Evolutionary conservation across 2,113 vertebrate genomes (phyloP).

Genomic region (Zeus faber): DNA sequence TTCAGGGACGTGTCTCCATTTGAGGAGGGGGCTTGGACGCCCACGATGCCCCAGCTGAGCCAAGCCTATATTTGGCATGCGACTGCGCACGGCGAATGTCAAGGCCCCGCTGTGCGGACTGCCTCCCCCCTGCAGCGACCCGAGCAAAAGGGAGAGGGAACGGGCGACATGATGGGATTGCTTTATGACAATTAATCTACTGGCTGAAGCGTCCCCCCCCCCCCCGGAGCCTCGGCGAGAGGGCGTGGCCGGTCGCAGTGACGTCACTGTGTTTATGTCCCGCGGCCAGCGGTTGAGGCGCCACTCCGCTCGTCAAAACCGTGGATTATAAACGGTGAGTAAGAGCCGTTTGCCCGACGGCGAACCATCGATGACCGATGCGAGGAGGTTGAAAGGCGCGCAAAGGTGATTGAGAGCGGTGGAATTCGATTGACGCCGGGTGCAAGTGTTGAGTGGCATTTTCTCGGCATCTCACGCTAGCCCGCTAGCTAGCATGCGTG

Average conservation of each 20-base stretch:
- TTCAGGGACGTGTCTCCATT: background rate
- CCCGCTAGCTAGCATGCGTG: conserved; percentile 19
- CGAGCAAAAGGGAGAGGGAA: too few species aligned
- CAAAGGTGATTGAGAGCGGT: background rate
- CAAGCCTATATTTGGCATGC: background rate
- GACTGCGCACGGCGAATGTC: too few species aligned
- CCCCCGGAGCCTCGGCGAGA: too few species aligned
- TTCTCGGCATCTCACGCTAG: conserved; percentile 31
- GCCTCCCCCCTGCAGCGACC: too few species aligned
- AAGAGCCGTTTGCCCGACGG: background rate
- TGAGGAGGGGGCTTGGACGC: background rate
- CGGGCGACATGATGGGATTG: too few species aligned
- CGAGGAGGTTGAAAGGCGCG: background rate
- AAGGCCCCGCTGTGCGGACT: too few species aligned
- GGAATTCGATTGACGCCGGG: conserved; percentile 16
- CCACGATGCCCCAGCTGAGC: background rate
- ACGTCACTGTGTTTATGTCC: conserved; percentile 66
- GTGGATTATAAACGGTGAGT: conserved; percentile 47
- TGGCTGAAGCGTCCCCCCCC: too few species aligned
- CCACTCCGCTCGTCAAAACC: conserved; percentile 12
- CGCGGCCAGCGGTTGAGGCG: conserved; percentile 18
- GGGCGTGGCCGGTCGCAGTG: conserved; percentile 40
- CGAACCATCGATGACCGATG: too few species aligned
- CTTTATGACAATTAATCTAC: too few species aligned
- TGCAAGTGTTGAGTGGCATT: background rate